Conservation (phyloP, 2,113 vertebrate genomes). For the Rynchops niger region DNA sequence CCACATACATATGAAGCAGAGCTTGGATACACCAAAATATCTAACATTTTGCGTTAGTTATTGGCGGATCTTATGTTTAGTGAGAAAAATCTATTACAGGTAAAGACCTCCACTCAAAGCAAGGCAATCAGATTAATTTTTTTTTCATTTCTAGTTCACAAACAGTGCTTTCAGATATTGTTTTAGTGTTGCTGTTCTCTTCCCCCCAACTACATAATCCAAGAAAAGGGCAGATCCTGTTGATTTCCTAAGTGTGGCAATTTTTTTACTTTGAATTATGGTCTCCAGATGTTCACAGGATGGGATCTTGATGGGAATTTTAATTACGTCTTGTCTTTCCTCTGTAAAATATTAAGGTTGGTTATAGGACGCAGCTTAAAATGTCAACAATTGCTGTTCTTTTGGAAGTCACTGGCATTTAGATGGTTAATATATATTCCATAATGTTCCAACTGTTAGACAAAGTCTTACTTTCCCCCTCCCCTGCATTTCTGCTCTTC, state of each 20-base stretch:
- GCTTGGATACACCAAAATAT: neutral
- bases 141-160: neutral
- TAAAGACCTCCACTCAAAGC: neutral
- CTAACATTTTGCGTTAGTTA: neutral
- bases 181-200: neutral
- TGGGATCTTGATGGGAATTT: neutral
- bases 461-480: neutral
- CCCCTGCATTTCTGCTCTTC: neutral
- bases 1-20: rapidly evolving
- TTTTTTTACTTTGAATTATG: neutral
- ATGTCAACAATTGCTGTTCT: neutral
- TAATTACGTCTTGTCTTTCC: neutral
- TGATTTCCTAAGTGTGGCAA: neutral
- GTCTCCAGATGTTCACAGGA: neutral
- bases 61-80: neutral
- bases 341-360: neutral
- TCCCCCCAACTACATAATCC: neutral
- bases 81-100: neutral
- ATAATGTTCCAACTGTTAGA: neutral
- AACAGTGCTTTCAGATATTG: neutral
- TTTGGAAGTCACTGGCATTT: neutral
- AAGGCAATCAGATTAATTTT: neutral
- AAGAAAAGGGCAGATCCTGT: neutral
- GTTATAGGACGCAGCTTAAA: neutral
- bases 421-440: neutral